These are phyloP conservation scores for Laticauda laticaudata DNA, from an alignment of 2,113 vertebrate genomes.

Conservation along the genomic window DNA sequence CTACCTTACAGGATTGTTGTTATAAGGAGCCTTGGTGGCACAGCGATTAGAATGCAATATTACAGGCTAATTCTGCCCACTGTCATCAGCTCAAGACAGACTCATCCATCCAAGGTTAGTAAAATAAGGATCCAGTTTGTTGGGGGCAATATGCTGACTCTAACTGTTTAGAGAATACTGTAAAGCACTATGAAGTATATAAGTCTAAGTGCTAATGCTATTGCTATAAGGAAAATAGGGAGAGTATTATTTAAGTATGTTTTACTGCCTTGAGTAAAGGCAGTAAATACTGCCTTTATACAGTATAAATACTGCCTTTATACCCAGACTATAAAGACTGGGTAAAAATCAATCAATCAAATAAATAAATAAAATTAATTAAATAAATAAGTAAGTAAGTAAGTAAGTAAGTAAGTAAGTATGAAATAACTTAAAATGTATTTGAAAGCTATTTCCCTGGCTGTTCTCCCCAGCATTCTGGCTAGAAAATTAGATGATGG, in stretches of 20 bases:
- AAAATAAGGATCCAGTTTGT: not conserved
- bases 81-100: not conserved
- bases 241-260: no score
- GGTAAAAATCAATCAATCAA: no score
- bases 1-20: not conserved
- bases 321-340: no score
- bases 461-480: not conserved
- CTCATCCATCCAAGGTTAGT: not conserved
- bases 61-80: not conserved
- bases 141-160: not conserved
- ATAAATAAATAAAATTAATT: no score
- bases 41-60: not conserved
- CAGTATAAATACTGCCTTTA: no score
- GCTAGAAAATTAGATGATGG: not conserved
- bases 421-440: not conserved
- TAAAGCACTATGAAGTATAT: not conserved
- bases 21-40: not conserved
- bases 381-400: not conserved
- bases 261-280: no score
- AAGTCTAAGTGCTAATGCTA: not conserved
- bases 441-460: not conserved
- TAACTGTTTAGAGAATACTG: not conserved
- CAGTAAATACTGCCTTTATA: no score
- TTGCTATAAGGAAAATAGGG: not conserved
- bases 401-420: not conserved